A percentile compares a stretch with the other conserved stretches of the same genome.
These are phyloP conservation scores for Petrocephalus microphthalmus DNA, from an alignment of 2,113 vertebrate species.

Conservation along the genomic window DNA sequence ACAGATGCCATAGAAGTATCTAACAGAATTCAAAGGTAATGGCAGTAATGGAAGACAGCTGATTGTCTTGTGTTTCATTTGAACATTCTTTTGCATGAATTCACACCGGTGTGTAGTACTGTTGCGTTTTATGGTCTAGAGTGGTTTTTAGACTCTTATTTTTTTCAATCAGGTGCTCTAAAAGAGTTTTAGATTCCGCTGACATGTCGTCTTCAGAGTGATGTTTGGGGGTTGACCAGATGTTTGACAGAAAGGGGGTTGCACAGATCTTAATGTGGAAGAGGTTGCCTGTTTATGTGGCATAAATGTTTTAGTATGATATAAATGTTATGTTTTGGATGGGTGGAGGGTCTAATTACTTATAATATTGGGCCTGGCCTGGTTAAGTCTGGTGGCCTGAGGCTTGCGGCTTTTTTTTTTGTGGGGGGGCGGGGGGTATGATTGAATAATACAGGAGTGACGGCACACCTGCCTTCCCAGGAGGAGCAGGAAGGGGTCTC, in stretches of 20 bases:
- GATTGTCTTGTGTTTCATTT: background rate
- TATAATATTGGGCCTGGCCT: constrained; percentile 17
- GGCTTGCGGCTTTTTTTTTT: constrained; percentile 5
- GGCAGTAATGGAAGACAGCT: background rate
- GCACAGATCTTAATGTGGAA: background rate
- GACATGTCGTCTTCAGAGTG: background rate
- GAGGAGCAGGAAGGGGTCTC: background rate
- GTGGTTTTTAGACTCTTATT: background rate
- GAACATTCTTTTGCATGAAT: background rate
- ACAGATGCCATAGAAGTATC: too few relatives aligned
- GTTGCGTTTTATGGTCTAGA: background rate
- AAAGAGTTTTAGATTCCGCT: background rate
- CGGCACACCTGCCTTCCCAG: constrained; percentile 17
- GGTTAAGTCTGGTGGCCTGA: constrained; percentile 33
- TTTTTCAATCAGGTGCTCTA: background rate
- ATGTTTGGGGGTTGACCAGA: background rate
- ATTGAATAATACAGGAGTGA: constrained; percentile 39
- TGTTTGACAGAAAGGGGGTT: background rate
- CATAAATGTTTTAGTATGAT: background rate
- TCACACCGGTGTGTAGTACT: background rate
- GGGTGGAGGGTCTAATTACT: background rate
- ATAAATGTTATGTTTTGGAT: background rate
- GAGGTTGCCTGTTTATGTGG: background rate
- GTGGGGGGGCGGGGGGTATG: constrained; percentile 7
- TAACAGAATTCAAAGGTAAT: too few relatives aligned